Evolutionary conservation across 2,888 invertebrate species (phyloP), one percentile per base, ranked within the genome.

Genomic region (Clusia tigrina): DNA sequence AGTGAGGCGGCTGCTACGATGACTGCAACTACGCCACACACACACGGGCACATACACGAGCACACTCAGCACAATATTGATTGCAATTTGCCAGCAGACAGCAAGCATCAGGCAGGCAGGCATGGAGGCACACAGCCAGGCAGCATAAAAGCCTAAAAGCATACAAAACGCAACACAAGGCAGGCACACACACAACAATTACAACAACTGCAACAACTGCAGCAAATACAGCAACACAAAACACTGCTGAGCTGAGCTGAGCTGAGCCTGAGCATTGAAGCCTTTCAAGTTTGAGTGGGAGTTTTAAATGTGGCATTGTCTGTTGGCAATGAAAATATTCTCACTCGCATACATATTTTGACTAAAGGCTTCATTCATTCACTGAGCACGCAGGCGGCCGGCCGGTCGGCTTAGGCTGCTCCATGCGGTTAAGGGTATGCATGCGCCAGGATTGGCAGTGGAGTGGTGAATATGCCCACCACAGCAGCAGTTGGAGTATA

Each of bases 281-380:
- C 75, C 75, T 76, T 78, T 76, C 68, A 78, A 76, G 77, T 78
- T 76, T 69, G 69, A 75, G 69, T 48, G 48, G 37, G 23, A 20
- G 22, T 55, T 55, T 2, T 12, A 46, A 57, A 46, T 57, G 46
- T 57, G 75, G 75, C 75, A 76, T 76, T 76, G 75, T 76, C 73
- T 78, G 76, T 76, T 76, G 75, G 78, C 78, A 76, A 78, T 77
- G 75, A 76, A 76, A 76, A 69, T 77, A 25, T 54, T 20, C n/a
- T 51, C 46, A 12, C 18, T n/a, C n/a, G n/a, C n/a, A n/a, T 37
- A 10, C 15, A 37, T 37, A 37, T 37, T 37, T 37, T 37, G 15
- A 10, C 9, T 9, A 10, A 37, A 18, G 20, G 18, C 1, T 18
- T 10, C 12, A 18, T 10, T 17, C 38, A 38, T 38, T 17, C 17